Conservation (phyloP, 2,113 vertebrate species). For the Spheniscus mendiculus region DNA sequence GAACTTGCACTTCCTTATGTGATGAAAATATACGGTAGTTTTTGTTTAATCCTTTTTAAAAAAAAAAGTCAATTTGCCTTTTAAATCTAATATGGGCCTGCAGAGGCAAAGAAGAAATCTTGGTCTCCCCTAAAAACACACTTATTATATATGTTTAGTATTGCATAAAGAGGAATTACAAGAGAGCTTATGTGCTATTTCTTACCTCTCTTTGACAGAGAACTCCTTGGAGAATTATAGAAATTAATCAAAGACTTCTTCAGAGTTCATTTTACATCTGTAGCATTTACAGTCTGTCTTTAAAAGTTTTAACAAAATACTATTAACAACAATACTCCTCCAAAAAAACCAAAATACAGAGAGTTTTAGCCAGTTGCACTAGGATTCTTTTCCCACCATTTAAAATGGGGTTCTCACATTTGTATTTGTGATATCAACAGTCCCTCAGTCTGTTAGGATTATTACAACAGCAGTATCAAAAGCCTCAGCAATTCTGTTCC, state of each 20-base stretch:
- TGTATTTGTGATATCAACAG: neutral
- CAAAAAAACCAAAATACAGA: neutral
- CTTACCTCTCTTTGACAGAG: neutral
- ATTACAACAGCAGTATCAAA: neutral
- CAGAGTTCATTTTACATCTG: neutral
- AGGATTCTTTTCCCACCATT: neutral
- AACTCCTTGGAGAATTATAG: neutral
- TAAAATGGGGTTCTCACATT: neutral
- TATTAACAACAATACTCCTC: neutral
- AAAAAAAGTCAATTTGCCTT: neutral
- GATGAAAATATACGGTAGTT: conserved; percentile 2
- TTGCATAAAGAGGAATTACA: neutral
- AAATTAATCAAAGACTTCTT: neutral
- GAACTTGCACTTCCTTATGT: neutral
- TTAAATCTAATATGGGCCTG: neutral
- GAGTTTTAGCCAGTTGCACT: neutral
- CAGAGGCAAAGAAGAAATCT: neutral
- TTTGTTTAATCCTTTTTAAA: conserved; percentile 10
- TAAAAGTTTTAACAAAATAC: neutral
- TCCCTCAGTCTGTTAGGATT: neutral
- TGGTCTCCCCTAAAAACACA: neutral
- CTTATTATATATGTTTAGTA: neutral
- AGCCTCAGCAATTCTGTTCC: neutral
- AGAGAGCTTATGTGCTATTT: neutral
- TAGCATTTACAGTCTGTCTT: neutral